These are phyloP conservation scores for Cataglyphis livida DNA, from an alignment of 2,888 invertebrate genomes.

Conservation along the genomic window DNA sequence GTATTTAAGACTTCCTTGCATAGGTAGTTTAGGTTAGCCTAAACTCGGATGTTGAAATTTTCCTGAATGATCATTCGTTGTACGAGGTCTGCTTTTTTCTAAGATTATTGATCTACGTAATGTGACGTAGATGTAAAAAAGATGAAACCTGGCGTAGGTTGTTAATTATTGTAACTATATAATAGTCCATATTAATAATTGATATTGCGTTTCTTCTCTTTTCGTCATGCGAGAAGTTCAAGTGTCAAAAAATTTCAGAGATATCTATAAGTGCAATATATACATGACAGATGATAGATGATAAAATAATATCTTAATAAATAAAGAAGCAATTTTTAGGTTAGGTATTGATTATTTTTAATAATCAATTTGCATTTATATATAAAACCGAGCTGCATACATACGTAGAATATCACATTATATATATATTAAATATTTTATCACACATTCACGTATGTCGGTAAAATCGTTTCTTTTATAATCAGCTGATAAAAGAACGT, in stretches of 20 bases:
- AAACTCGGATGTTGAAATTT: neutral
- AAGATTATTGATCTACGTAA: neutral
- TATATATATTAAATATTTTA: neutral
- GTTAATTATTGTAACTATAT: neutral
- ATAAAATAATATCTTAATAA: neutral
- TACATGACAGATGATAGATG: neutral
- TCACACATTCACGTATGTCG: neutral
- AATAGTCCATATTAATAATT: neutral
- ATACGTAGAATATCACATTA: neutral
- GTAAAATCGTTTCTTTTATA: neutral
- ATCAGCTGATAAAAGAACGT: neutral
- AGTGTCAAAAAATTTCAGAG: neutral
- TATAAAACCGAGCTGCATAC: neutral
- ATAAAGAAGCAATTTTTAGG: neutral
- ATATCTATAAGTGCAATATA: neutral
- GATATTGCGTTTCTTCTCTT: neutral
- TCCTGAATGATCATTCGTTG: neutral
- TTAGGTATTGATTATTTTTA: neutral
- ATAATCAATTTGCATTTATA: conserved; percentile 5
- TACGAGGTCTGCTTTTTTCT: neutral
- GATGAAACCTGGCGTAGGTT: neutral
- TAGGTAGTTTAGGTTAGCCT: conserved; percentile 5
- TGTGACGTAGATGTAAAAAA: neutral
- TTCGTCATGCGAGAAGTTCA: neutral
- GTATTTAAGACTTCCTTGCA: neutral